phyloP scores from a whole-genome alignment of 2,797 vertebrate species.

The Sebastolobus alascanus region DNA sequence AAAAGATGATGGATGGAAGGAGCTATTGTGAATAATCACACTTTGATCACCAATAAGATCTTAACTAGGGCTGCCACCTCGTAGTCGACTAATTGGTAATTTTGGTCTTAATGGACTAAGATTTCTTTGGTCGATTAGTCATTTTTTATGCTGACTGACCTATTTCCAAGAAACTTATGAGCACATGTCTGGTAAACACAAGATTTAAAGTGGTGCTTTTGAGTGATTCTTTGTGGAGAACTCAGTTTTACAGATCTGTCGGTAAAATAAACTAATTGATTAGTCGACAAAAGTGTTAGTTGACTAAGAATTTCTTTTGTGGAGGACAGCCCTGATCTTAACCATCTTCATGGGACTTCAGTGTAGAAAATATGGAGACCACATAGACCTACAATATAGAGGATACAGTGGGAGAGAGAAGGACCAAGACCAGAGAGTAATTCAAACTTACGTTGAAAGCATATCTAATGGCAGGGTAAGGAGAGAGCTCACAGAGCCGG shows the following conservation, averaged over 20 bases:
- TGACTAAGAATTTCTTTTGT: not conserved
- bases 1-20: not conserved
- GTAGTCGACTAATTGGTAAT: not conserved
- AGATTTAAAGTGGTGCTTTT: not conserved
- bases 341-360: not conserved
- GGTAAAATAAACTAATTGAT: not conserved
- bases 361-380: not conserved
- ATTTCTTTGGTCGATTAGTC: not conserved
- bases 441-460: slow-evolving; percentile 95
- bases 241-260: not conserved
- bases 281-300: not conserved
- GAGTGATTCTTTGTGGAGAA: not conserved
- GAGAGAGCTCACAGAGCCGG: slow-evolving; percentile 98
- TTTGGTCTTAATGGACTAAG: not conserved
- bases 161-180: not conserved
- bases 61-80: not conserved
- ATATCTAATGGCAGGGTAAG: slow-evolving; percentile 97
- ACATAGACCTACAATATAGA: not conserved
- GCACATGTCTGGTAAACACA: not conserved
- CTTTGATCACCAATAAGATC: not conserved
- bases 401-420: not conserved
- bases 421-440: not conserved
- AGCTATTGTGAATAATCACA: not conserved
- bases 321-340: not conserved
- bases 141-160: not conserved